phyloP scores from a whole-genome alignment of 2,113 vertebrate species.

The Myxocyprinus asiaticus region DNA sequence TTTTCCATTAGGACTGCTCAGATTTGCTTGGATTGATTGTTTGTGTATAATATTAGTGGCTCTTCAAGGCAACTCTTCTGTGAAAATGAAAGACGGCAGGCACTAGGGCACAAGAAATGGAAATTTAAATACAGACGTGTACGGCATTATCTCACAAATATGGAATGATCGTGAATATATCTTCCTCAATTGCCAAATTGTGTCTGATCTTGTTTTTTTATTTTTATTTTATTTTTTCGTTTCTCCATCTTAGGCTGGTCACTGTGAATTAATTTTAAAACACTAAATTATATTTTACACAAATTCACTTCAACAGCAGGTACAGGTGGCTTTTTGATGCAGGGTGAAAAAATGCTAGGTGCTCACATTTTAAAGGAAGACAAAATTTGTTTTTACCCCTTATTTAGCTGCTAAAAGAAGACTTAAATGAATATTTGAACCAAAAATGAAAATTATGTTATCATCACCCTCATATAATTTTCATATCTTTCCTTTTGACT shows the following conservation, averaged over 20 bases:
- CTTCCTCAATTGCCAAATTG: slow-evolving; percentile 63
- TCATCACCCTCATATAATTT: too few species aligned
- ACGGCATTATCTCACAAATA: slow-evolving; percentile 55
- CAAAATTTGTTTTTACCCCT: background rate
- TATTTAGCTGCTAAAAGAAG: too few species aligned
- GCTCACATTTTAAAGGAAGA: background rate
- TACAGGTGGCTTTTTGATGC: background rate
- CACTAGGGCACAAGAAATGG: slow-evolving; percentile 60
- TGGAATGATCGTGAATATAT: slow-evolving; percentile 54
- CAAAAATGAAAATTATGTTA: too few species aligned
- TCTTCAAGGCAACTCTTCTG: slow-evolving; percentile 49
- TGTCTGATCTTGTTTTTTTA: slow-evolving; percentile 39
- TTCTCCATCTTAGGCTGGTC: slow-evolving; percentile 3
- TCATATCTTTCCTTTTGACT: too few species aligned
- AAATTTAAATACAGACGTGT: slow-evolving; percentile 70
- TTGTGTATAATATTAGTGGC: slow-evolving; percentile 76
- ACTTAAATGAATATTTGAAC: too few species aligned
- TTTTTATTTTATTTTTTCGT: too few species aligned
- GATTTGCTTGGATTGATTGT: slow-evolving; percentile 77
- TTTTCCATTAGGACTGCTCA: slow-evolving; percentile 74
- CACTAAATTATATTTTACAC: slow-evolving; percentile 20
- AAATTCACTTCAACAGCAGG: background rate
- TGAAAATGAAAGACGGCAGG: slow-evolving; percentile 70
- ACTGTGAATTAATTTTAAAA: slow-evolving; percentile 12
- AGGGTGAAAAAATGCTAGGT: background rate